These are phyloP conservation scores for Euzetes globulus DNA, from an alignment of 2,888 invertebrate genomes.

Conservation along the genomic window DNA sequence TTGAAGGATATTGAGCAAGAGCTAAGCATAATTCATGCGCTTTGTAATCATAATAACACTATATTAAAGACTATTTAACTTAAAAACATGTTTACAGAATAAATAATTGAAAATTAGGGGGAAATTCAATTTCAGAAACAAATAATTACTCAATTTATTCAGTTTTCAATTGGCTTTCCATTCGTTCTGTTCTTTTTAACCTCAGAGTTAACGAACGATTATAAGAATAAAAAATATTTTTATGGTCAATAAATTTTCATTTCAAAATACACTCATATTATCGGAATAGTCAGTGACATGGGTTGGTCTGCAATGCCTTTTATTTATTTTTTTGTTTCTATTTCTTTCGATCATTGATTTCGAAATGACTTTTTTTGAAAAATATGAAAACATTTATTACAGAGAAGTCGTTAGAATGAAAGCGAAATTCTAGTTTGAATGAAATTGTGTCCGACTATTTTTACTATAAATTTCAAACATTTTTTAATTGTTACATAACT, in stretches of 20 bases:
- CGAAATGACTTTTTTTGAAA: neutral
- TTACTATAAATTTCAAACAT: too few species aligned
- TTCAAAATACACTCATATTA: neutral
- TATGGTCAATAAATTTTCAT: neutral
- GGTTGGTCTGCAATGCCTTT: slow-evolving; percentile 16
- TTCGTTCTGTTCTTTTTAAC: neutral
- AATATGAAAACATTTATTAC: neutral
- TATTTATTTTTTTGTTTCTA: neutral
- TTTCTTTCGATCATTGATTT: neutral
- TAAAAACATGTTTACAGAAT: too few species aligned
- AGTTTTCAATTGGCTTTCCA: neutral
- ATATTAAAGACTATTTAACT: too few species aligned
- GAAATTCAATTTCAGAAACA: neutral
- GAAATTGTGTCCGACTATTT: too few species aligned
- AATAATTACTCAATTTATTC: neutral
- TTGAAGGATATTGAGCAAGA: too few species aligned
- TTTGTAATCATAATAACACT: too few species aligned
- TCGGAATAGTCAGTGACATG: neutral
- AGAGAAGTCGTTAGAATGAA: too few species aligned
- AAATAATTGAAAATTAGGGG: too few species aligned
- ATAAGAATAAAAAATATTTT: slow-evolving; percentile 5
- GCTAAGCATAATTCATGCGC: too few species aligned
- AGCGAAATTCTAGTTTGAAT: too few species aligned
- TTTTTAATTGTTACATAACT: too few species aligned
- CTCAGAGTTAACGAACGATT: slow-evolving; percentile 7